phyloP scores from a whole-genome alignment of 1,140 invertebrate genomes.

The Chelonus insularis region DNA sequence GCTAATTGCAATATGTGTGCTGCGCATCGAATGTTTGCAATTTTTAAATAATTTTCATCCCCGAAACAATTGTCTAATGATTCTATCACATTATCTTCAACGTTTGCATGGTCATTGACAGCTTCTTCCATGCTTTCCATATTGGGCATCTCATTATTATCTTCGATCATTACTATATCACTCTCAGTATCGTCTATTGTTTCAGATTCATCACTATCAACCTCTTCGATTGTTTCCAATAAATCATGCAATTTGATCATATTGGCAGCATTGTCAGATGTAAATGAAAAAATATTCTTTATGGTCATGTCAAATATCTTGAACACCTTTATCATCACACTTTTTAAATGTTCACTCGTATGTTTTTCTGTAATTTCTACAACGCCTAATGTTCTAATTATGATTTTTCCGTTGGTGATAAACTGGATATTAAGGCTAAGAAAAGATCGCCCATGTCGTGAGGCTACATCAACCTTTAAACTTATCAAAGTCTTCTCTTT shows the following conservation, averaged over 20 bases:
- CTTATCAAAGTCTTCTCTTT: no score
- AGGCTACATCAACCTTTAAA: no score
- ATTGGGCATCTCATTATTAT: neutral
- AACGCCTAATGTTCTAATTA: neutral
- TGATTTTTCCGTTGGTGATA: neutral
- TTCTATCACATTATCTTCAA: neutral
- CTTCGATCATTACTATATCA: neutral
- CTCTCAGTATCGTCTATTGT: neutral
- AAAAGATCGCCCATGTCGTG: slow-evolving; percentile 1
- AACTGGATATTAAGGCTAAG: slow-evolving; percentile 13
- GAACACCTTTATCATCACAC: neutral
- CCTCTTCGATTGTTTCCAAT: neutral
- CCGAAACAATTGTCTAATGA: neutral
- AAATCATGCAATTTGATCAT: slow-evolving; percentile 19
- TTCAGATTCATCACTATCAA: neutral
- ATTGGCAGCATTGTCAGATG: slow-evolving; percentile 17
- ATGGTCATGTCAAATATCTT: neutral
- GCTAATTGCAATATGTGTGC: neutral
- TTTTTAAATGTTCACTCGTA: slow-evolving; percentile 2
- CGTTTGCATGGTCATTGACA: neutral
- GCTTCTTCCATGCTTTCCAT: no score
- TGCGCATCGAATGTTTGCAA: neutral
- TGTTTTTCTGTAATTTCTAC: slow-evolving; percentile 7
- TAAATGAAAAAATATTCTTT: slow-evolving; percentile 8
- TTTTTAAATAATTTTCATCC: neutral